Evolutionary conservation across 2,888 invertebrate genomes (phyloP), one percentile per base, ranked within the genome.

Genomic region (Neocrepidodera transversa): DNA sequence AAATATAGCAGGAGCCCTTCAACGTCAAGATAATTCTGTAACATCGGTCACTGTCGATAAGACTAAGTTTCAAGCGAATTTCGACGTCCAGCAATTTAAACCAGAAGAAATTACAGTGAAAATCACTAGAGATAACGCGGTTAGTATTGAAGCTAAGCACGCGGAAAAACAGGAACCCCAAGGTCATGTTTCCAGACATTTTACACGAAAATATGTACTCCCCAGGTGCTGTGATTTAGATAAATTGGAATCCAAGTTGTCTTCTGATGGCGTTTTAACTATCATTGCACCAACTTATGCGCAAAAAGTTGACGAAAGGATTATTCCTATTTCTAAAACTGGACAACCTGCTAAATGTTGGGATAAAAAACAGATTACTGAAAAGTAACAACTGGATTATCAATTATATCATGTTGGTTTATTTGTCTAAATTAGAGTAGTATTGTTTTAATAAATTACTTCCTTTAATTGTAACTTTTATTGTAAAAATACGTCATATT

Each of bases 41-140:
- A 36, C 53, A 3, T 13, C 38, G 2, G 60, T 60, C 5, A 38
- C 36, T n/a, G 36, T 58, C 47, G 58, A 64, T 14, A 60, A 64
- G 26, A 47, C 61, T 7, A 64, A 55, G 35, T 64, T 64, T 45
- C 58, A 64, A 23, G 64, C 61, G 4, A 61, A 58, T 42, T 56
- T 64, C 6, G 63, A 63, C 32, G 63, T 63, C 10, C 63, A 63
- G 49, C 63, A 60, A 26, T 63, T 63, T 49, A 63, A 63, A 50
- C 63, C 63, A 1, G 60, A 60, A 13, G 63, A 63, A 28, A 63
- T 63, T 16, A 36, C 60, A 4, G 60, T 63, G 7, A 63, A 60
- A 28, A 30, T 63, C 5, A 55, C 57, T 3, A 55, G 45, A 1
- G 59, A 60, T 7, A 55, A 56, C 26, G 35, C 55, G n/a, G 43